Evolutionary conservation across 1,140 invertebrate species (phyloP).

Genomic region (Drosophila kikkawai): DNA sequence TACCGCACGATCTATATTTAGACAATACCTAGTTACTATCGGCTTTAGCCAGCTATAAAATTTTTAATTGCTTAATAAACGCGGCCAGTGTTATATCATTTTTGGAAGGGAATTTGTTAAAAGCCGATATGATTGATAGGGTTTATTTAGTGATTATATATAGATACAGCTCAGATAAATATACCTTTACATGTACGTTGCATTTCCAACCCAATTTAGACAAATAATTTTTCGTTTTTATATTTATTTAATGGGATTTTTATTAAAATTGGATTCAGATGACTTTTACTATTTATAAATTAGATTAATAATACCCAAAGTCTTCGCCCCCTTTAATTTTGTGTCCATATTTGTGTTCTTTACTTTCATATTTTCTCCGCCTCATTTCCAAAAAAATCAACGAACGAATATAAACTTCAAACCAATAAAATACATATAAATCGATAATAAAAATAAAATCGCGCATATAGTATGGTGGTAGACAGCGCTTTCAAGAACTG

Average conservation of each 20-base stretch:
- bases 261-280: neutral
- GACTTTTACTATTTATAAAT: constrained; percentile 2
- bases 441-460: constrained; percentile 44
- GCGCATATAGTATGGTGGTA: constrained; percentile 85
- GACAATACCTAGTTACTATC: constrained; percentile 19
- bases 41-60: neutral
- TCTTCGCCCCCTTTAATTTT: constrained; percentile 59
- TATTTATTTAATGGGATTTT: constrained; percentile 1
- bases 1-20: constrained; percentile 1
- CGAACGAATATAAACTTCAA: constrained; percentile 35
- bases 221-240: neutral
- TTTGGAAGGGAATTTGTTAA: constrained; percentile 8
- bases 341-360: constrained; percentile 69
- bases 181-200: neutral
- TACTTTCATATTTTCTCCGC: constrained; percentile 77
- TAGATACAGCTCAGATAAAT: constrained; percentile 4
- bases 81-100: neutral
- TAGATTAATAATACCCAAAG: constrained; percentile 10
- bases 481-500: constrained; percentile 92
- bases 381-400: constrained; percentile 58
- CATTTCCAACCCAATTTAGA: neutral
- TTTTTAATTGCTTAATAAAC: constrained; percentile 6
- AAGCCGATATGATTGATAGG: constrained; percentile 8
- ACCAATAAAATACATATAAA: constrained; percentile 37
- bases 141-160: constrained; percentile 4